A percentile compares a stretch with the other conserved stretches of the same genome.
Conservation (phyloP, 2,888 invertebrate genomes). For the Dendrolimus houi region DNA sequence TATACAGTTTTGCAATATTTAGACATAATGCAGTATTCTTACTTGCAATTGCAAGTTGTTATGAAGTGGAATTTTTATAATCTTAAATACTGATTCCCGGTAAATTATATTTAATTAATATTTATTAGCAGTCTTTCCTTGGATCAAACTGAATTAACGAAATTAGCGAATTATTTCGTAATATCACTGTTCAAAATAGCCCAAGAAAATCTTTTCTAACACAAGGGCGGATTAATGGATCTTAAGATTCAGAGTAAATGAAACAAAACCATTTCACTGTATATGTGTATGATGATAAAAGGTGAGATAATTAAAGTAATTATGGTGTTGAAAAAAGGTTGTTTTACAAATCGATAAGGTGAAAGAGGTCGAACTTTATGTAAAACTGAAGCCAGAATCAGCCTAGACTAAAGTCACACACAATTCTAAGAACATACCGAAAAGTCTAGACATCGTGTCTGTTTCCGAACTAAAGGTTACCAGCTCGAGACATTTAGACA, state of each 20-base stretch:
- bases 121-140: no score
- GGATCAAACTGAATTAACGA: no score
- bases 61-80: no score
- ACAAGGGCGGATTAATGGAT: no score
- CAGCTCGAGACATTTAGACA: neutral
- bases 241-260: no score
- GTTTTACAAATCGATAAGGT: neutral
- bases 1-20: no score
- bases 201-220: no score
- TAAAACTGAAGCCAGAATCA: neutral
- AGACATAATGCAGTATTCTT: no score
- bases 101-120: no score
- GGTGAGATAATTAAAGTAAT: neutral
- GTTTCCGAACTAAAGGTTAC: constrained; percentile 3
- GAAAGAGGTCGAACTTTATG: neutral
- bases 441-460: neutral
- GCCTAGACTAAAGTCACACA: neutral
- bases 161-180: neutral
- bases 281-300: neutral
- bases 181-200: constrained; percentile 7
- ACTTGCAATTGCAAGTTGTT: no score
- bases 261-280: no score
- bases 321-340: neutral
- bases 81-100: no score
- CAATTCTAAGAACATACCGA: neutral